Evolutionary conservation across 2,797 vertebrate genomes (phyloP).

Genomic region (Diglossa cyanea): DNA sequence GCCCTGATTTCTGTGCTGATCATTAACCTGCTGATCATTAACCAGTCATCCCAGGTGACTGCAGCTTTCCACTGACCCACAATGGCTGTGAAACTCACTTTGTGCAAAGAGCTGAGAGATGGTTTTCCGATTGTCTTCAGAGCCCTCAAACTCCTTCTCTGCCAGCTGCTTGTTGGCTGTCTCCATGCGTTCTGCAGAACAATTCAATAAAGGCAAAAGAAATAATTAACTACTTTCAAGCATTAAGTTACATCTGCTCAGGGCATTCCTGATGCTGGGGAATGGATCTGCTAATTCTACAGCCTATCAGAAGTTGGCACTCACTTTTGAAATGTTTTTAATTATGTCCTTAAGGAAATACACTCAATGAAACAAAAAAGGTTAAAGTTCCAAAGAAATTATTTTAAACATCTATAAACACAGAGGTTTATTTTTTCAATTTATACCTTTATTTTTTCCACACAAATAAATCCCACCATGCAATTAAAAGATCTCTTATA

Average conservation of each 20-base stretch:
- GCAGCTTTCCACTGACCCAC: background rate
- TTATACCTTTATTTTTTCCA: background rate
- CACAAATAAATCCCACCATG: background rate
- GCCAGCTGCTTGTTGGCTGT: slow-evolving; percentile 96
- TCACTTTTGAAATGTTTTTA: background rate
- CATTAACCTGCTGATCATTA: background rate
- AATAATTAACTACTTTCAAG: background rate
- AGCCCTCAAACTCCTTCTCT: slow-evolving; percentile 92
- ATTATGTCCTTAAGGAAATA: background rate
- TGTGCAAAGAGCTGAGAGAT: slow-evolving; percentile 94
- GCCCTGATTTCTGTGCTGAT: background rate
- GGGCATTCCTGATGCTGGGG: background rate
- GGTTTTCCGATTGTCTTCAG: slow-evolving; percentile 95
- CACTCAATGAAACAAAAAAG: background rate
- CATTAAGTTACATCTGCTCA: background rate
- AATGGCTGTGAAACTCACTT: slow-evolving; percentile 80
- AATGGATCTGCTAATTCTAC: background rate
- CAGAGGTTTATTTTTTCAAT: background rate
- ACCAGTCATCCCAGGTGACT: background rate
- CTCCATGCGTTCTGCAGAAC: slow-evolving; percentile 90
- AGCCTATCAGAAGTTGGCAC: background rate
- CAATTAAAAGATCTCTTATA: background rate
- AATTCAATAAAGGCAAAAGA: background rate
- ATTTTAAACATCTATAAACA: background rate
- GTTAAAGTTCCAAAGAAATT: background rate